These are phyloP conservation scores for Eleginops maclovinus DNA, from an alignment of 2,113 vertebrate genomes.

Conservation along the genomic window DNA sequence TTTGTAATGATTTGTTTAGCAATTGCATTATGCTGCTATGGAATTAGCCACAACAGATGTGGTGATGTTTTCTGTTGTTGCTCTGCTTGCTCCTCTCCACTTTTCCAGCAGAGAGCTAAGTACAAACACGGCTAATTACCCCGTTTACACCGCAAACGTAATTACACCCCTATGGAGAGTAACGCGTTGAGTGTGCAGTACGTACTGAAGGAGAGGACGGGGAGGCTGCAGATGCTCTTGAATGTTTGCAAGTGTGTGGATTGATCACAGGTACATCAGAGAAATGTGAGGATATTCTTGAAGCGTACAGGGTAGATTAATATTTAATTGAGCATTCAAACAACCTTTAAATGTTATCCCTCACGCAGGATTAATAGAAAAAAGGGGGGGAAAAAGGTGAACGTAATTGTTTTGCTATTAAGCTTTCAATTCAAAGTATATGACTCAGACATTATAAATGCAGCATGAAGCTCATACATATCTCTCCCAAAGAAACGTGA, in stretches of 20 bases:
- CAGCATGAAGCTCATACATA: constrained; percentile 61
- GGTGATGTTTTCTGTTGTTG: constrained; percentile 42
- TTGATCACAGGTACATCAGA: constrained; percentile 22
- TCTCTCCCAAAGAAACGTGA: constrained; percentile 47
- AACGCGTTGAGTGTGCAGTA: constrained; percentile 30
- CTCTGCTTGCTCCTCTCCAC: constrained; percentile 20
- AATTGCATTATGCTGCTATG: constrained; percentile 30
- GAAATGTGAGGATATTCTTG: constrained; percentile 21
- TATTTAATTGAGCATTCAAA: constrained; percentile 46
- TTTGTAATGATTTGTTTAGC: constrained; percentile 60
- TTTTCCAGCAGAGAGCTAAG: constrained; percentile 71
- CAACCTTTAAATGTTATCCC: constrained; percentile 4
- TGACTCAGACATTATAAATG: constrained; percentile 52
- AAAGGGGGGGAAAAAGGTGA: background rate
- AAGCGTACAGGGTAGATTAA: constrained; percentile 31
- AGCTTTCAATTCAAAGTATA: constrained; percentile 35
- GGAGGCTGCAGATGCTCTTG: background rate
- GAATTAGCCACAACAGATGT: constrained; percentile 57
- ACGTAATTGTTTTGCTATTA: constrained; percentile 11
- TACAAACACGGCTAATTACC: constrained; percentile 71
- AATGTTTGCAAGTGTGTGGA: background rate
- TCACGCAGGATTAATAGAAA: constrained; percentile 30
- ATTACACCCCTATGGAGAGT: constrained; percentile 68
- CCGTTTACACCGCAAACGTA: constrained; percentile 71
- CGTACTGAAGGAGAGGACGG: constrained; percentile 5